Percentiles rank a stretch among this genome's conserved stretches.
These are phyloP conservation scores for Diarsia mendica DNA, from an alignment of 2,888 invertebrate genomes.

Conservation along the genomic window DNA sequence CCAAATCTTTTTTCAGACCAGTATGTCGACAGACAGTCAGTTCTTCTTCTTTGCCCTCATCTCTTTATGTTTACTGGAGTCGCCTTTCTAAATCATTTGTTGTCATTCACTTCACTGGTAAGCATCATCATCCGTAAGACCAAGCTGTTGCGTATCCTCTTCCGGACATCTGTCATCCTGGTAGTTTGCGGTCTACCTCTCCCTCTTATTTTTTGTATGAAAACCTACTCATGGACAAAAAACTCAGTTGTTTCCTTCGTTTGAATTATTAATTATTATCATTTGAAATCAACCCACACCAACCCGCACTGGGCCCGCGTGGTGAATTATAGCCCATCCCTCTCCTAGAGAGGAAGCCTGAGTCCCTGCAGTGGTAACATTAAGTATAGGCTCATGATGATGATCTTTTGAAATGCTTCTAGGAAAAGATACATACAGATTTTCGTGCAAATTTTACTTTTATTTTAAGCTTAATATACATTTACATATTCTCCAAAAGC, in stretches of 20 bases:
- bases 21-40: neutral
- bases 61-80: no score
- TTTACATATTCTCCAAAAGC: slow-evolving; percentile 27
- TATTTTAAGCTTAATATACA: neutral
- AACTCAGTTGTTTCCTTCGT: neutral
- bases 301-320: no score
- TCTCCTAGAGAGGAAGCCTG: no score
- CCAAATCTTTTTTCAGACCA: neutral
- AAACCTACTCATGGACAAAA: neutral
- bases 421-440: no score
- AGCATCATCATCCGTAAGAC: neutral
- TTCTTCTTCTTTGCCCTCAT: neutral
- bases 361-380: no score
- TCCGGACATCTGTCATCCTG: neutral
- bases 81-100: neutral
- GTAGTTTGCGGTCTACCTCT: neutral
- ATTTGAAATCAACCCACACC: no score
- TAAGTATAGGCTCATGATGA: no score
- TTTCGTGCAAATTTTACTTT: neutral
- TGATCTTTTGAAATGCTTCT: no score
- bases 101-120: no score
- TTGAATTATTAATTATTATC: neutral
- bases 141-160: neutral
- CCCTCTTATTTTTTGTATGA: neutral
- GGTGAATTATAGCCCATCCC: no score